Conservation (phyloP, 2,888 invertebrate species). For the Tyria jacobaeae region DNA sequence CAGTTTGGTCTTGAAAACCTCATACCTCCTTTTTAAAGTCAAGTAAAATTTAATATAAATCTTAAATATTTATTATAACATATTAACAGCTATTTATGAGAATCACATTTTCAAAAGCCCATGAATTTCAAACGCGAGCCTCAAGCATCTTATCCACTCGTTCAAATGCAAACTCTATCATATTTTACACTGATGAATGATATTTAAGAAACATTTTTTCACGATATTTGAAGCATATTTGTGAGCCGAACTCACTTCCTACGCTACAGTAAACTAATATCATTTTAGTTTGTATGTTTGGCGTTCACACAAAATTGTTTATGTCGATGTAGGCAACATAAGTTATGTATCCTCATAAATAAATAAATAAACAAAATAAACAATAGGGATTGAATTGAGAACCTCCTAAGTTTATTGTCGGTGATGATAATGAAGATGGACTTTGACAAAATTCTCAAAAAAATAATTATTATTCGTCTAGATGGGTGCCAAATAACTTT, state of each 20-base stretch:
- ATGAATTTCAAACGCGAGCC: slow-evolving; percentile 27
- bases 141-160: slow-evolving; percentile 30
- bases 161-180: slow-evolving; percentile 1
- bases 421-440: neutral
- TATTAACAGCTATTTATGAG: slow-evolving; percentile 7
- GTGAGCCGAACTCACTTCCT: too few species aligned
- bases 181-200: slow-evolving; percentile 1
- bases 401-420: too few species aligned
- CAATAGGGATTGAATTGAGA: too few species aligned
- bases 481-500: slow-evolving; percentile 3
- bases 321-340: too few species aligned
- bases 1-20: neutral
- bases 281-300: too few species aligned
- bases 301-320: too few species aligned
- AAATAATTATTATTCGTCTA: neutral
- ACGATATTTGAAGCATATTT: neutral
- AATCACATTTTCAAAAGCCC: slow-evolving; percentile 31
- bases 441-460: neutral
- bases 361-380: neutral
- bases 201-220: neutral
- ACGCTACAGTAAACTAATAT: too few species aligned
- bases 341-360: too few species aligned
- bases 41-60: neutral
- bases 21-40: neutral
- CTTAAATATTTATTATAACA: neutral